Conservation (phyloP, 2,113 vertebrate species). For the Myiozetetes cayanensis region DNA sequence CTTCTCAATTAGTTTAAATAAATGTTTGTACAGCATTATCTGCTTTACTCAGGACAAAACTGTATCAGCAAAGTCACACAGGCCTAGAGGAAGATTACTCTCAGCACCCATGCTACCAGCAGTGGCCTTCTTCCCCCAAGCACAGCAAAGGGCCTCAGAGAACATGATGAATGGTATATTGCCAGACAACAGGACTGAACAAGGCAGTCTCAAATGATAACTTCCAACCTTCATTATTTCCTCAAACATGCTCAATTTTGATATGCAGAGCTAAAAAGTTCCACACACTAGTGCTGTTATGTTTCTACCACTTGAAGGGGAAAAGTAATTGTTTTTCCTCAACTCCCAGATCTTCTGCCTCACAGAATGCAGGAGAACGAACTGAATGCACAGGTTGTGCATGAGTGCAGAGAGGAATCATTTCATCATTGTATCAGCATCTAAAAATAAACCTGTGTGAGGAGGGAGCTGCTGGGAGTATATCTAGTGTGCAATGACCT, state of each 20-base stretch:
- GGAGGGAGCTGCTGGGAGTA: neutral
- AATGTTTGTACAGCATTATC: constrained; percentile 60
- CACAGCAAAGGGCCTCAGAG: neutral
- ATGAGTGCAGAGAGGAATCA: neutral
- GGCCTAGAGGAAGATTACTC: neutral
- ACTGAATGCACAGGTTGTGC: neutral
- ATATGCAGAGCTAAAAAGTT: neutral
- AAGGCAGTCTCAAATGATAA: neutral
- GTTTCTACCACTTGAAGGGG: neutral
- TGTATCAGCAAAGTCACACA: neutral
- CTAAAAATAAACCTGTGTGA: constrained; percentile 38
- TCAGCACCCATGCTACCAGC: neutral
- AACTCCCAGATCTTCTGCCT: neutral
- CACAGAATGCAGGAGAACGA: neutral
- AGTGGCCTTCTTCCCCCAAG: neutral
- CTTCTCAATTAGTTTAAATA: constrained; percentile 59
- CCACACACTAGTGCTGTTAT: neutral
- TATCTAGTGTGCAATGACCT: constrained; percentile 42
- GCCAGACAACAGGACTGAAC: neutral
- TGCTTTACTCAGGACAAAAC: constrained; percentile 24
- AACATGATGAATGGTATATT: neutral
- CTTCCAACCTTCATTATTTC: neutral
- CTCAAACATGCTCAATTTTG: neutral
- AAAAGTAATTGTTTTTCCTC: neutral
- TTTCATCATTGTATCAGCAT: neutral